Evolutionary conservation across 2,113 vertebrate genomes (phyloP).

Genomic region (Paradisaea rubra): DNA sequence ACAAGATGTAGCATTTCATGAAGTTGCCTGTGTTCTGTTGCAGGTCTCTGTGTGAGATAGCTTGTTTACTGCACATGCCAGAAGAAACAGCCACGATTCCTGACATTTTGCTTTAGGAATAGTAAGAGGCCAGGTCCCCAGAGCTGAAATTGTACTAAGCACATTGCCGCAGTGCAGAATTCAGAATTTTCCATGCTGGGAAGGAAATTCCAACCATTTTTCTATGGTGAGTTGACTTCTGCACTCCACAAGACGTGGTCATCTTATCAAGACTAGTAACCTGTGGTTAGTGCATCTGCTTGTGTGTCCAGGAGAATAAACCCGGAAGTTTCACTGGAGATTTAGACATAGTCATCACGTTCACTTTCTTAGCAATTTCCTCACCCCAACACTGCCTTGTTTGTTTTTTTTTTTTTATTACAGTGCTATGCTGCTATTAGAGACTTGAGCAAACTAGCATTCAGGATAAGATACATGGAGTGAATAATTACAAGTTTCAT

Average conservation of each 20-base stretch:
- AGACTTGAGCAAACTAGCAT: background rate
- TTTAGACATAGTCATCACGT: rapidly evolving
- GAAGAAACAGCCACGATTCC: rapidly evolving
- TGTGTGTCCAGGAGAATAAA: background rate
- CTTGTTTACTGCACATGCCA: background rate
- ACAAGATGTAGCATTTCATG: background rate
- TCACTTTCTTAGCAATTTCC: background rate
- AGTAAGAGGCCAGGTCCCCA: background rate
- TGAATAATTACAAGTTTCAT: background rate
- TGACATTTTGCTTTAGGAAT: rapidly evolving
- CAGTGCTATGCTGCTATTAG: background rate
- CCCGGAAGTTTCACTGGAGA: background rate
- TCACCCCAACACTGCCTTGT: background rate
- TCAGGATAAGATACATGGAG: background rate
- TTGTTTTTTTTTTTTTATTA: background rate
- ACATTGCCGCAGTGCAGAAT: rapidly evolving
- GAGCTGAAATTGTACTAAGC: background rate
- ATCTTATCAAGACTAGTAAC: background rate
- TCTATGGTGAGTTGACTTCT: background rate
- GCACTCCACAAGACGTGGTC: background rate
- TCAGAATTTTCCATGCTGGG: background rate
- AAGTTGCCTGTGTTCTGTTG: background rate
- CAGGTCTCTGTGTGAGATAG: background rate
- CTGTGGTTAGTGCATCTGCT: background rate
- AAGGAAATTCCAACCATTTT: background rate